phyloP scores from a whole-genome alignment of 1,140 invertebrate genomes.

The Leptopilina clavipes region DNA sequence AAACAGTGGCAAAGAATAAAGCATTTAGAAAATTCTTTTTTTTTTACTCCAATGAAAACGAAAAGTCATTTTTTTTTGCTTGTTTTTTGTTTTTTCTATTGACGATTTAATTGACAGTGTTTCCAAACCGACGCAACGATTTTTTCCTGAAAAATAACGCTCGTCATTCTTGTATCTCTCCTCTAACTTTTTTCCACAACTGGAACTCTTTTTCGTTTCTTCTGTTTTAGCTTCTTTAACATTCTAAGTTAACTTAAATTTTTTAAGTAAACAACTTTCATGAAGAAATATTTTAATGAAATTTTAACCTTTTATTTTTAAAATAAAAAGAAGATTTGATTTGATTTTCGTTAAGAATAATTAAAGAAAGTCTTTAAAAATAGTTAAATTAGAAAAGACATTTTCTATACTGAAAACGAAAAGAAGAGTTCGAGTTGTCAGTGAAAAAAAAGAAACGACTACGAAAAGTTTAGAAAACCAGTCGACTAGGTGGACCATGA shows the following conservation, averaged over 20 bases:
- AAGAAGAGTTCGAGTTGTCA: background rate
- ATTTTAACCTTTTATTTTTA: no score
- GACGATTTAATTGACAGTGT: slow-evolving; percentile 34
- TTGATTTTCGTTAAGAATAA: background rate
- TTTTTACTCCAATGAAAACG: background rate
- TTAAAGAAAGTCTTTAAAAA: background rate
- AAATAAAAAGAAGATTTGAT: no score
- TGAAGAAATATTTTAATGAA: no score
- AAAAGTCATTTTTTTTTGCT: no score
- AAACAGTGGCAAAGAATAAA: no score
- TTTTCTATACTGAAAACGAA: no score
- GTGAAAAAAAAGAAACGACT: background rate
- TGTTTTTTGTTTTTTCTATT: background rate
- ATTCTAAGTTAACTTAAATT: no score
- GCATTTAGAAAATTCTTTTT: no score
- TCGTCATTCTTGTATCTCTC: slow-evolving; percentile 32
- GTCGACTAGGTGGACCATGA: slow-evolving; percentile 3
- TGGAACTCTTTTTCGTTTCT: background rate
- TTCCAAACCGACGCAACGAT: background rate
- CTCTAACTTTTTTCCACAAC: background rate
- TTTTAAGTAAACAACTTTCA: no score
- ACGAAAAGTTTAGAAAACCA: no score
- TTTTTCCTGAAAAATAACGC: slow-evolving; percentile 1
- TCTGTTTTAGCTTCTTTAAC: no score
- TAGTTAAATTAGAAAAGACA: background rate